Conservation (phyloP, 2,797 vertebrate species). For the Gallinago nigripennis region DNA sequence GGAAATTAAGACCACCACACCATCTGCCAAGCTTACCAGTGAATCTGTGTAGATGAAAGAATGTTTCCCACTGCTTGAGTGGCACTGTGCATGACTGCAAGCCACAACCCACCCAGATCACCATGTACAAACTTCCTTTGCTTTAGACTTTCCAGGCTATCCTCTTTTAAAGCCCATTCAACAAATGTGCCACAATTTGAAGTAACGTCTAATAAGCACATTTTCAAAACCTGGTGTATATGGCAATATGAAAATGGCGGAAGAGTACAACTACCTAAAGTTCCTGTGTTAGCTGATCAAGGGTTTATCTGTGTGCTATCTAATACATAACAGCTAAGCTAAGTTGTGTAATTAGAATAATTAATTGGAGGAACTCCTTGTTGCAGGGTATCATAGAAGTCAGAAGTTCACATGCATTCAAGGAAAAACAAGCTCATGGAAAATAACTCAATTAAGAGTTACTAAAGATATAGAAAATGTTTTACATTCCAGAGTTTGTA, state of each 20-base stretch:
- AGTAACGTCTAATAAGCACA: fast-evolving
- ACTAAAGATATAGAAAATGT: neutral
- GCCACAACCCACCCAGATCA: neutral
- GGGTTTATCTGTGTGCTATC: neutral
- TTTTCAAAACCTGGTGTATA: neutral
- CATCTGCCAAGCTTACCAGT: neutral
- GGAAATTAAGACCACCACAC: neutral
- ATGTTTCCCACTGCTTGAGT: neutral
- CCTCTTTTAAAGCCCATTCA: neutral
- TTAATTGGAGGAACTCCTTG: neutral
- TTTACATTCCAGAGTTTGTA: neutral
- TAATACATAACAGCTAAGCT: neutral
- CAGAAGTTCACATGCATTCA: neutral
- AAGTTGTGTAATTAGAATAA: neutral
- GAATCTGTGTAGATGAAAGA: neutral
- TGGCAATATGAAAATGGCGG: neutral
- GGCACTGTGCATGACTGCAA: neutral
- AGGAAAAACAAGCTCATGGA: neutral
- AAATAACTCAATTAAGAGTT: neutral
- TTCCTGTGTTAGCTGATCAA: neutral
- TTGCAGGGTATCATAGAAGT: neutral
- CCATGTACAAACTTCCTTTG: neutral
- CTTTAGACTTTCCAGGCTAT: neutral
- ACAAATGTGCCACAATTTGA: neutral
- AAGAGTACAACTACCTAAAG: neutral